A percentile compares a stretch with the other conserved stretches of the same genome.
These are phyloP conservation scores for Hylaeus anthracinus DNA, from an alignment of 1,140 invertebrate genomes.

Conservation along the genomic window DNA sequence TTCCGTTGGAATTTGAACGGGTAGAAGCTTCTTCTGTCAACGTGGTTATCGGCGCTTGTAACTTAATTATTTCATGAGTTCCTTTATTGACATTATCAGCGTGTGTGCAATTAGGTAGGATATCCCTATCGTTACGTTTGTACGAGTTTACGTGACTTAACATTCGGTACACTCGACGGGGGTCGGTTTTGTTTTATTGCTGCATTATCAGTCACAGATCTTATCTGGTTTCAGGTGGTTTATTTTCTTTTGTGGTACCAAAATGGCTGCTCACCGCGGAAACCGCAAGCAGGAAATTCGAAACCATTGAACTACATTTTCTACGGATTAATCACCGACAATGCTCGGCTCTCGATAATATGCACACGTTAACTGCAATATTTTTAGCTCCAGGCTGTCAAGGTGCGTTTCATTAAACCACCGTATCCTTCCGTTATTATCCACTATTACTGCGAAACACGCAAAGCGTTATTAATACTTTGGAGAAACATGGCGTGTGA, in stretches of 20 bases:
- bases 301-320: slow-evolving; percentile 64
- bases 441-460: background rate
- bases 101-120: background rate
- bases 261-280: slow-evolving; percentile 55
- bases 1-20: background rate
- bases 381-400: background rate
- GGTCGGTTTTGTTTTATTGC: slow-evolving; percentile 7
- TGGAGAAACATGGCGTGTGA: background rate
- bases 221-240: slow-evolving; percentile 38
- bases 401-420: slow-evolving; percentile 1
- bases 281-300: slow-evolving; percentile 52
- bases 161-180: background rate
- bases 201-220: slow-evolving; percentile 42
- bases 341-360: slow-evolving; percentile 31
- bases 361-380: background rate
- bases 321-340: slow-evolving; percentile 58
- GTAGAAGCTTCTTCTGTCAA: background rate
- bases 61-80: slow-evolving; percentile 3
- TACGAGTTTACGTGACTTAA: slow-evolving; percentile 12
- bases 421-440: background rate
- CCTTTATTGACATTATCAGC: slow-evolving; percentile 1
- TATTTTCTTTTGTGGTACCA: slow-evolving; percentile 56
- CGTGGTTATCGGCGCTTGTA: slow-evolving; percentile 7
- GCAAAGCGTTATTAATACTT: background rate
- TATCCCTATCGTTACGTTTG: background rate